Conservation (phyloP, 2,888 invertebrate species). For the Doris montereyensis region DNA sequence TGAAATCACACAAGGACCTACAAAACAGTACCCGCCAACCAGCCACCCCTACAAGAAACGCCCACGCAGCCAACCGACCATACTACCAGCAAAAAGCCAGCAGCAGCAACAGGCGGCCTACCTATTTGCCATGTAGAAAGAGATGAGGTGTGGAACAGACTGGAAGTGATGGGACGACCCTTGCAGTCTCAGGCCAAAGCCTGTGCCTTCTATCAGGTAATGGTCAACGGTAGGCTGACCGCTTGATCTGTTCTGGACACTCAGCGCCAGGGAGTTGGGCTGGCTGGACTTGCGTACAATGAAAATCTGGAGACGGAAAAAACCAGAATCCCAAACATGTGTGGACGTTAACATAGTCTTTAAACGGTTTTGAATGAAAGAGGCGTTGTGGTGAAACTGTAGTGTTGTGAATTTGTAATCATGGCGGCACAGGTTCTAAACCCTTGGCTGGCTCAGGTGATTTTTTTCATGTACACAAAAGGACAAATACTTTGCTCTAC, state of each 20-base stretch:
- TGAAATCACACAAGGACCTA: too few species aligned
- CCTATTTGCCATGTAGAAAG: slow-evolving; percentile 86
- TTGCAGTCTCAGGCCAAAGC: slow-evolving; percentile 87
- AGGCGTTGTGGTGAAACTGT: too few species aligned
- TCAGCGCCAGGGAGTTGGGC: slow-evolving; percentile 93
- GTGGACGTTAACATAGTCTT: not conserved
- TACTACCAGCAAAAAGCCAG: too few species aligned
- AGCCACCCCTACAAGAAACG: too few species aligned
- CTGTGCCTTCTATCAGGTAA: slow-evolving; percentile 89
- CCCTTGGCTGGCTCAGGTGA: too few species aligned
- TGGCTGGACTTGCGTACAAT: slow-evolving; percentile 96
- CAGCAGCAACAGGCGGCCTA: slow-evolving; percentile 53
- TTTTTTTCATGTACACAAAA: too few species aligned
- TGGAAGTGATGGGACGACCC: slow-evolving; percentile 94
- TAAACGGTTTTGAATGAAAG: too few species aligned
- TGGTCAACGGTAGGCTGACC: slow-evolving; percentile 95
- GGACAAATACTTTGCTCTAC: too few species aligned
- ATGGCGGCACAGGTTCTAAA: too few species aligned
- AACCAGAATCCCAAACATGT: not conserved
- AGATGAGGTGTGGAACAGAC: slow-evolving; percentile 92
- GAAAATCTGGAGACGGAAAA: slow-evolving; percentile 82
- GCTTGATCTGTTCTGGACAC: slow-evolving; percentile 88
- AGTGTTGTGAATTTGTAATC: too few species aligned
- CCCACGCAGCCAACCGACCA: too few species aligned
- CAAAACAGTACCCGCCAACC: too few species aligned